Percentiles rank a stretch among this genome's conserved stretches.
Evolutionary conservation across 2,113 vertebrate species (phyloP).

Genomic region (Polyodon spathula): DNA sequence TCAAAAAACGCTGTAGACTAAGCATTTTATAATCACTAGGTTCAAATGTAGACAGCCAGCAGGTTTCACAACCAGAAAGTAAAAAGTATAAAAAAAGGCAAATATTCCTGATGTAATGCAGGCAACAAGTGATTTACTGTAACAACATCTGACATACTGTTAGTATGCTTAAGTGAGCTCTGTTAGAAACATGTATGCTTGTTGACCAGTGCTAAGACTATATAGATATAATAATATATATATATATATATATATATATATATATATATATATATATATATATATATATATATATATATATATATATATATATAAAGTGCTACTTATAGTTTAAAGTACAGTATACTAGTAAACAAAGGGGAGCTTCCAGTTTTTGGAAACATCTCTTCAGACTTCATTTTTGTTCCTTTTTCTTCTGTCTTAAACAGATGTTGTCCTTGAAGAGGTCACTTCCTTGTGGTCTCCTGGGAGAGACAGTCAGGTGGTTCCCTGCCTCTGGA

Average conservation of each 20-base stretch:
- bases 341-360: slow-evolving; percentile 6
- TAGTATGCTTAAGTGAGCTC: slow-evolving; percentile 15
- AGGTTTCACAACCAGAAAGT: slow-evolving; percentile 13
- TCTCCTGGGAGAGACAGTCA: not conserved
- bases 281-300: slow-evolving; percentile 11
- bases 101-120: slow-evolving; percentile 7
- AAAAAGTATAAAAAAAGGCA: slow-evolving; percentile 12
- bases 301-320: slow-evolving; percentile 33
- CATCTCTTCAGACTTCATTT: not conserved
- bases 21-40: slow-evolving; percentile 10
- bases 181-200: slow-evolving; percentile 15
- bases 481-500: slow-evolving; percentile 15
- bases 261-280: slow-evolving; percentile 29
- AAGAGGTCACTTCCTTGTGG: slow-evolving; percentile 3
- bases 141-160: not conserved
- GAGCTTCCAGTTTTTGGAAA: not conserved
- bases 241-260: slow-evolving; percentile 18
- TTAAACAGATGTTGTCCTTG: no score
- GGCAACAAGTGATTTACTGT: not conserved
- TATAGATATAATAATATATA: slow-evolving; percentile 22
- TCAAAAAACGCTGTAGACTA: slow-evolving; percentile 1
- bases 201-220: slow-evolving; percentile 18
- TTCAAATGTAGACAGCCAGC: slow-evolving; percentile 16
- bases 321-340: slow-evolving; percentile 30
- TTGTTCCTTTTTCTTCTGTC: not conserved